Evolutionary conservation across 2,888 invertebrate genomes (phyloP), one percentile per base, ranked within the genome.

Genomic region (Tetragonisca angustula): DNA sequence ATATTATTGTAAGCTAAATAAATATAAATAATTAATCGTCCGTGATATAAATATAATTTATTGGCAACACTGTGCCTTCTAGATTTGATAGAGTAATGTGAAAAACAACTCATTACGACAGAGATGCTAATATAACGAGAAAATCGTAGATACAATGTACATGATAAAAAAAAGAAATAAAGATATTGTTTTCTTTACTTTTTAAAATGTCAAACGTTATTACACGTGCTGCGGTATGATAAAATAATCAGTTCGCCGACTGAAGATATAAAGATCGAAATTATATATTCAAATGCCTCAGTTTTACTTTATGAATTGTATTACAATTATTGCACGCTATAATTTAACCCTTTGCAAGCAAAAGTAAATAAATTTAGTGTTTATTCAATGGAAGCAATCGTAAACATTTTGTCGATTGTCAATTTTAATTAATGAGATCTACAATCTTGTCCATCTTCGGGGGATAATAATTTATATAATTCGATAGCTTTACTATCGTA

Each of bases 321-420:
- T 43, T 21, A 13, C 19, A 24, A 24, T 52, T 24, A 0, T 59
- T 24, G 15, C 24, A 59, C 32, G 21, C 9, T 11, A n/a, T 6
- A 21, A 62, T 61, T 27, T 17, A 69, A 81, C 43, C 67, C 61
- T 72, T 76, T 54, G 0, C 4, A n/a, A 27, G 24, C 4, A 15
- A 2, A 49, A 36, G 5, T 36, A 13, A 27, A 24, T 17, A 5
- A 49, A 54, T 56, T 27, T 67, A 21, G 0, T 9, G 49, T 50
- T 85, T 79, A 85, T 83, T 87, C 79, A 83, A 52, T 32, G 77
- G 70, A 83, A 88, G 76, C 59, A 62, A 85, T 56, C 64, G 13
- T 54, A 43, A 54, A 17, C 50, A 52, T 65, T 67, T 54, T 15
- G 36, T 36, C 17, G 54, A 67, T 32, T 49, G 71, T 72, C 54